Percentiles rank a stretch among this genome's conserved stretches.
These are phyloP conservation scores for Dendropsophus ebraccatus DNA, from an alignment of 2,113 vertebrate genomes.

Conservation along the genomic window DNA sequence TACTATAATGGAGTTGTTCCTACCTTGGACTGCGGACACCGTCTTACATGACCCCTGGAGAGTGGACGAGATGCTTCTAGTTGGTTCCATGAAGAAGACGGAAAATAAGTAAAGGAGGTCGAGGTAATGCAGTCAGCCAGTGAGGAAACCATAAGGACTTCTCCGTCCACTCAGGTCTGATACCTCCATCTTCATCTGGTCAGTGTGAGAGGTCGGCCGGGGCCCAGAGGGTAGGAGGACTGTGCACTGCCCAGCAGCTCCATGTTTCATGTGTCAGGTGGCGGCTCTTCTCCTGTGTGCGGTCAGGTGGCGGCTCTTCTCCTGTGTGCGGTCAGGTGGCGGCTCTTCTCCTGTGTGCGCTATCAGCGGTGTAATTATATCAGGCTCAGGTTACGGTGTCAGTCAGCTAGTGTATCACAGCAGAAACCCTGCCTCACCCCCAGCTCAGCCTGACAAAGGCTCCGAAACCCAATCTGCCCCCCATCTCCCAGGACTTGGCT, in stretches of 20 bases:
- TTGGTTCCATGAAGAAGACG: neutral
- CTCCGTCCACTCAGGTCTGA: neutral
- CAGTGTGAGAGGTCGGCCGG: too few species aligned
- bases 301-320: too few species aligned
- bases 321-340: neutral
- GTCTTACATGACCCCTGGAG: neutral
- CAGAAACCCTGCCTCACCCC: neutral
- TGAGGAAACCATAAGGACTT: neutral
- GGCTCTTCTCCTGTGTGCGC: neutral
- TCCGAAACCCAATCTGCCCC: constrained; percentile 31
- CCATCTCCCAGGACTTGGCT: neutral
- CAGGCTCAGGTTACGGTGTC: constrained; percentile 41
- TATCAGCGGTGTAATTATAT: constrained; percentile 35
- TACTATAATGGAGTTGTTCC: neutral
- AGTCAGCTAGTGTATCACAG: constrained; percentile 38
- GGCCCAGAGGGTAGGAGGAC: neutral
- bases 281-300: too few species aligned
- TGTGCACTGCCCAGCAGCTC: neutral
- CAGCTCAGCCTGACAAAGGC: constrained; percentile 18
- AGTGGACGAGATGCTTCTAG: neutral
- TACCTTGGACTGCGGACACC: neutral
- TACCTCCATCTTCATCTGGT: neutral
- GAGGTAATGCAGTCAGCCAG: neutral
- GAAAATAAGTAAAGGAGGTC: too few species aligned
- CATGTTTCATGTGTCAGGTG: too few species aligned